Conservation (phyloP, 2,888 invertebrate genomes). For the Lacanobia oleracea region DNA sequence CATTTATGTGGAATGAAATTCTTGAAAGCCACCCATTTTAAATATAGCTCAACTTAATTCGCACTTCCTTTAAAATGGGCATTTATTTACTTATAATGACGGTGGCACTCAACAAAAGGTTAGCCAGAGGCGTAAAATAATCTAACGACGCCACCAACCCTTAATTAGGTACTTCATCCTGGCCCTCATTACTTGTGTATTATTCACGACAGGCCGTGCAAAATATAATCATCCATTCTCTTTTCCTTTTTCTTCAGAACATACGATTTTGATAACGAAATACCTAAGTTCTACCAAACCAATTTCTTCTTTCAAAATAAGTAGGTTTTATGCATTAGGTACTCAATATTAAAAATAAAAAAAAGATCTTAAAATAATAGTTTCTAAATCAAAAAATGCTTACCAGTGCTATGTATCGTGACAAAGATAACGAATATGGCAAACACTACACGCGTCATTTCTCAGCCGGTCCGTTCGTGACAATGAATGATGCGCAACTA, state of each 20-base stretch:
- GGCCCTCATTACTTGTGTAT: too few relatives aligned
- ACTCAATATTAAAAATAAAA: background rate
- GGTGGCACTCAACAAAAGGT: background rate
- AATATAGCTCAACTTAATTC: background rate
- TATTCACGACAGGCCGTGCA: too few relatives aligned
- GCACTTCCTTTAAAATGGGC: background rate
- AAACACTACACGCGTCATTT: constrained; percentile 62
- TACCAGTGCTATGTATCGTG: constrained; percentile 1
- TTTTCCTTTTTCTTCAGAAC: too few relatives aligned
- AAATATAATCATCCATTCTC: too few relatives aligned
- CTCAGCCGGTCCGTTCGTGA: constrained; percentile 23
- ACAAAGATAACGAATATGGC: constrained; percentile 43
- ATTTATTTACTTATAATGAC: background rate
- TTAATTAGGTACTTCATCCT: too few relatives aligned
- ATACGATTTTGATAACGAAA: background rate
- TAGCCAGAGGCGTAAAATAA: background rate
- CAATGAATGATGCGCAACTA: constrained; percentile 31
- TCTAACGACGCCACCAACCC: too few relatives aligned
- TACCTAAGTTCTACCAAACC: background rate
- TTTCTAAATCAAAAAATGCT: constrained; percentile 1
- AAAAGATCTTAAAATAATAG: background rate
- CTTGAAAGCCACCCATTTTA: too few relatives aligned
- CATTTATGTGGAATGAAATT: background rate
- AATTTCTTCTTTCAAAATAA: background rate
- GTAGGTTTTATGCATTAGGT: background rate